A percentile compares a stretch with the other conserved stretches of the same genome.
phyloP scores from a whole-genome alignment of 2,888 invertebrate species.

The Ypsolopha sequella region DNA sequence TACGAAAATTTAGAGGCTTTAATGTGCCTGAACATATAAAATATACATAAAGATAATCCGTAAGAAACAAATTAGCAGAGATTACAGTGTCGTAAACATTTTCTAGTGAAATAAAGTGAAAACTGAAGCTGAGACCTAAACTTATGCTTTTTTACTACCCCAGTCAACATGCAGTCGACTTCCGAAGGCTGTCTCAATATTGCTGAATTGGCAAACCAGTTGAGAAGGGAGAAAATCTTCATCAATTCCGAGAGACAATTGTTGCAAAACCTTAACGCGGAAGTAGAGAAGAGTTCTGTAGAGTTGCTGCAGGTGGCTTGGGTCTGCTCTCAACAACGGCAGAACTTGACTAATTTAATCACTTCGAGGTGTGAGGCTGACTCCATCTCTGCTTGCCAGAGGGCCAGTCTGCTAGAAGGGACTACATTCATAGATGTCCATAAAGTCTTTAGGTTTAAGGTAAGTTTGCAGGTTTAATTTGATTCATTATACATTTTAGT shows the following conservation, averaged over 20 bases:
- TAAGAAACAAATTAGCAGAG: too few species aligned
- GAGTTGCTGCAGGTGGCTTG: conserved; percentile 81
- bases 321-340: conserved; percentile 89
- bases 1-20: too few species aligned
- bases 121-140: conserved; percentile 10
- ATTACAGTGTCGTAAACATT: background rate
- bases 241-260: conserved; percentile 88
- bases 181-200: conserved; percentile 63
- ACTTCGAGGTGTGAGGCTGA: conserved; percentile 81
- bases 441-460: conserved; percentile 87
- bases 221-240: conserved; percentile 89
- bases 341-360: conserved; percentile 82
- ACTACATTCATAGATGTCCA: conserved; percentile 83
- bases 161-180: conserved; percentile 58
- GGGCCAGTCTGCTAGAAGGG: conserved; percentile 53
- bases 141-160: background rate
- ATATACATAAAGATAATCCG: too few species aligned
- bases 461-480: conserved; percentile 29
- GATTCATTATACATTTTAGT: background rate
- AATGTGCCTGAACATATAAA: too few species aligned
- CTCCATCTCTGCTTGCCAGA: conserved; percentile 81
- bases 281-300: conserved; percentile 70
- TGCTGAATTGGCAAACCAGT: conserved; percentile 67
- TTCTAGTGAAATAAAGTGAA: conserved; percentile 28
- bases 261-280: conserved; percentile 81